Evolutionary conservation across 2,797 vertebrate genomes (phyloP).

Genomic region (Remorina albescens): DNA sequence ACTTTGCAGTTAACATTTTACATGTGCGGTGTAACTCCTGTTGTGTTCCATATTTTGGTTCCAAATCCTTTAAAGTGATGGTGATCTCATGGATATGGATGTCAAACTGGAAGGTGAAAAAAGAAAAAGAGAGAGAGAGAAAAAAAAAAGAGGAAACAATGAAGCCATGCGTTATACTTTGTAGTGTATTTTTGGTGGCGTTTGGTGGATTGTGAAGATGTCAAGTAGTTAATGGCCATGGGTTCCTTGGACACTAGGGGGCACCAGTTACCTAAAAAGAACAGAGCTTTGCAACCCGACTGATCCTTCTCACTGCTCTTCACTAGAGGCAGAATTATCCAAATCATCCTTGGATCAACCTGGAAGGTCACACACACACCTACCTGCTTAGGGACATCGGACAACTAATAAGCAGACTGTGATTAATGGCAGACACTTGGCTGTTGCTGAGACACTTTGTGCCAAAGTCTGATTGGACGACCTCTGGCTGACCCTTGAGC

Average conservation of each 20-base stretch:
- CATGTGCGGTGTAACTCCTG: slow-evolving; percentile 62
- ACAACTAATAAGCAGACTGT: slow-evolving; percentile 52
- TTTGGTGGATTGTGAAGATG: slow-evolving; percentile 75
- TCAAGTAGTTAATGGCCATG: slow-evolving; percentile 63
- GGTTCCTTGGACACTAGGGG: slow-evolving; percentile 71
- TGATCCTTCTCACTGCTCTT: slow-evolving; percentile 34
- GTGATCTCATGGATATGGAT: slow-evolving; percentile 58
- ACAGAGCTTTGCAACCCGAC: slow-evolving; percentile 45
- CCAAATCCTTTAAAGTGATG: slow-evolving; percentile 52
- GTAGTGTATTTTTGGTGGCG: slow-evolving; percentile 71
- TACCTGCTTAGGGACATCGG: slow-evolving; percentile 37
- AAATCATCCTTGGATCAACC: slow-evolving; percentile 33
- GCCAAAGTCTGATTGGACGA: slow-evolving; percentile 55
- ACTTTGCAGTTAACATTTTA: slow-evolving; percentile 51
- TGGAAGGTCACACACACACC: slow-evolving; percentile 39
- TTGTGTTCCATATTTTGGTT: slow-evolving; percentile 66
- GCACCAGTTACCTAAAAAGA: slow-evolving; percentile 55
- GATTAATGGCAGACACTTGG: slow-evolving; percentile 49
- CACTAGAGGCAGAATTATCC: slow-evolving; percentile 21
- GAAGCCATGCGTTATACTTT: slow-evolving; percentile 54
- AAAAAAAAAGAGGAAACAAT: slow-evolving; percentile 17
- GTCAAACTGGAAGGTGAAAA: slow-evolving; percentile 48
- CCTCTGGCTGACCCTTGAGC: slow-evolving; percentile 64
- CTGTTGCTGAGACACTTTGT: slow-evolving; percentile 48
- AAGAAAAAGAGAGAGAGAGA: slow-evolving; percentile 26